phyloP scores from a whole-genome alignment of 2,888 invertebrate species.

The Schizotus pectinicornis region DNA sequence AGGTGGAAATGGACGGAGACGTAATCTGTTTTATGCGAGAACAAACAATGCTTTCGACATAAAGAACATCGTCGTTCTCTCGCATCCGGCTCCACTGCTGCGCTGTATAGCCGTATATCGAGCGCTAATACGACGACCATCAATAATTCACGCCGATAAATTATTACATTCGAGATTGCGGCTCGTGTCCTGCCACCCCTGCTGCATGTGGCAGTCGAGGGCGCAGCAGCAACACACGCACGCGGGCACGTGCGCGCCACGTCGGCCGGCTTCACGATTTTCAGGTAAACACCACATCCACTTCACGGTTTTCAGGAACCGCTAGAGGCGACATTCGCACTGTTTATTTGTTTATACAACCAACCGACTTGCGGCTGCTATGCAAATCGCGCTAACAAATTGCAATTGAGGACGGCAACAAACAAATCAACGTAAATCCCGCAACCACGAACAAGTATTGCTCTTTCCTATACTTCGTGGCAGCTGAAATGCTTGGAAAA shows the following conservation, averaged over 20 bases:
- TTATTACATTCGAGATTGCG: conserved; percentile 38
- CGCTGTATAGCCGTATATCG: conserved; percentile 18
- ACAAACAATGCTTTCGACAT: conserved; percentile 35
- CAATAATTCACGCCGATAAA: conserved; percentile 39
- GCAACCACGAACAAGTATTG: no score
- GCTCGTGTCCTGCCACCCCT: conserved; percentile 19
- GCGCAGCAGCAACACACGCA: neutral
- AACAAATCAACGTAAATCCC: no score
- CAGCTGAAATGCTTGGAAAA: no score
- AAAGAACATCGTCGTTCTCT: conserved; percentile 28
- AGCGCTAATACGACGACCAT: conserved; percentile 30
- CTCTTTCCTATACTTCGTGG: no score
- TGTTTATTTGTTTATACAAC: conserved; percentile 2
- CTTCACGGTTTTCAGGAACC: no score
- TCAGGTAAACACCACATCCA: no score
- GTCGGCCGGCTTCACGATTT: no score
- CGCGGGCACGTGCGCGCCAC: neutral
- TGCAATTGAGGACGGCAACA: neutral
- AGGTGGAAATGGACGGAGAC: conserved; percentile 25
- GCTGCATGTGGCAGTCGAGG: conserved; percentile 3
- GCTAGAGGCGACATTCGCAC: no score
- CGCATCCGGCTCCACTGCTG: conserved; percentile 20
- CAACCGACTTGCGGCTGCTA: neutral
- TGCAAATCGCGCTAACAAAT: conserved; percentile 3
- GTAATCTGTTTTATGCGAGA: conserved; percentile 34